Percentiles rank a stretch among this genome's conserved stretches.
Evolutionary conservation across 2,888 invertebrate species (phyloP).

Genomic region (Stictocephala bisonia): DNA sequence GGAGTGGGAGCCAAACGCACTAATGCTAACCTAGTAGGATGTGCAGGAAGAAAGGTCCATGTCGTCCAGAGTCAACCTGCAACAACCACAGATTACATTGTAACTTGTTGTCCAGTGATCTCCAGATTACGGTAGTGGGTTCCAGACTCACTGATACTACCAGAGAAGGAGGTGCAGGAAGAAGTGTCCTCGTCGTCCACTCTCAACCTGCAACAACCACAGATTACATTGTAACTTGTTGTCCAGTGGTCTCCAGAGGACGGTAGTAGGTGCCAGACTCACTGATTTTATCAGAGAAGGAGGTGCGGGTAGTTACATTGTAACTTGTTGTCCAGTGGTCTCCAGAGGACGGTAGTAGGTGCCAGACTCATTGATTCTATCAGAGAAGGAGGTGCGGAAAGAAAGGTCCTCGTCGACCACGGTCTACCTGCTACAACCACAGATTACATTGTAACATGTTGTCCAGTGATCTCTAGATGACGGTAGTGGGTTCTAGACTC

Average conservation of each 20-base stretch:
- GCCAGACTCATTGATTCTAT: constrained; percentile 54
- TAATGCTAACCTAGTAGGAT: constrained; percentile 67
- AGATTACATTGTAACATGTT: constrained; percentile 91
- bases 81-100: too few species aligned
- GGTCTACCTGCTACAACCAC: too few species aligned
- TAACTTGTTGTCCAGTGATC: too few species aligned
- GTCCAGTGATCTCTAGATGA: constrained; percentile 80
- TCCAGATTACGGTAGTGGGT: constrained; percentile 55
- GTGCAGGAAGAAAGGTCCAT: constrained; percentile 81
- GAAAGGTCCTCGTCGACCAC: too few species aligned
- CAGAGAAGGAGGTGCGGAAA: constrained; percentile 76
- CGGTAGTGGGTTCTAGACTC: constrained; percentile 55
- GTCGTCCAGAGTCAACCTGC: constrained; percentile 45
- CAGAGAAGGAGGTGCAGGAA: constrained; percentile 76
- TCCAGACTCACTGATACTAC: constrained; percentile 54
- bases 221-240: constrained; percentile 91
- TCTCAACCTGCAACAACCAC: too few species aligned
- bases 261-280: constrained; percentile 55
- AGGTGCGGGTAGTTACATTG: constrained; percentile 79
- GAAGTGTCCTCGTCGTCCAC: constrained; percentile 71
- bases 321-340: too few species aligned
- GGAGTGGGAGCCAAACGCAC: constrained; percentile 54
- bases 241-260: constrained; percentile 81
- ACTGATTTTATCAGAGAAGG: constrained; percentile 66
- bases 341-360: constrained; percentile 55